Conservation (phyloP, 35 echinoderm and acorn worm species). For the Eucidaris tribuloides region DNA sequence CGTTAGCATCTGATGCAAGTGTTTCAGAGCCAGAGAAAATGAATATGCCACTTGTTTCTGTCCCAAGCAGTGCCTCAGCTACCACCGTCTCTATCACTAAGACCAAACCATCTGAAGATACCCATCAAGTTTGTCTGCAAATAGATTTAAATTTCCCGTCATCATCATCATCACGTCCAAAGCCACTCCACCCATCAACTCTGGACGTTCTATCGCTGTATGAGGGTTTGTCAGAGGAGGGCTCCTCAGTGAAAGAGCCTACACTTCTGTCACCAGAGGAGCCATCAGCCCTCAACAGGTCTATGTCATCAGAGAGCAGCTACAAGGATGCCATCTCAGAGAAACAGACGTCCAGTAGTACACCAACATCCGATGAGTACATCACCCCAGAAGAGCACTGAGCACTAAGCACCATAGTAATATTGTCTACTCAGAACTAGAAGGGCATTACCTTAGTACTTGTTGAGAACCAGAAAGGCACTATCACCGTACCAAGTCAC, state of each 20-base stretch:
- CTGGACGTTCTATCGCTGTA: conserved; percentile 11
- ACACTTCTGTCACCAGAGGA: background rate
- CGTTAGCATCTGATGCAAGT: background rate
- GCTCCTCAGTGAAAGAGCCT: background rate
- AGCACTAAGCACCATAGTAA: no score
- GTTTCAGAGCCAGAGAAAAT: background rate
- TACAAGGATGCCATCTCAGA: conserved; percentile 44
- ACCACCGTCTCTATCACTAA: background rate
- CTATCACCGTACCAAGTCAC: no score
- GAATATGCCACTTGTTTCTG: background rate
- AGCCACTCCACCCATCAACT: background rate
- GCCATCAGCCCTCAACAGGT: conserved; percentile 14
- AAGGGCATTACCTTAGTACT: no score
- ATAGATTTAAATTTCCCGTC: background rate
- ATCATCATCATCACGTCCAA: background rate
- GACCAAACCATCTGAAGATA: background rate
- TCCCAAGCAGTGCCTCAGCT: background rate
- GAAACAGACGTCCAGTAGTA: background rate
- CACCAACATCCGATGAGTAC: conserved; percentile 9
- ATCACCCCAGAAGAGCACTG: conserved; percentile 9
- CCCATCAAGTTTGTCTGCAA: background rate
- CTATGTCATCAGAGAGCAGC: conserved; percentile 33
- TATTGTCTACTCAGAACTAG: no score
- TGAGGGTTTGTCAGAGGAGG: background rate
- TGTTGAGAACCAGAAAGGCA: no score